These are phyloP conservation scores for Aspidapion aeneum DNA, from an alignment of 2,888 invertebrate genomes.

Conservation along the genomic window DNA sequence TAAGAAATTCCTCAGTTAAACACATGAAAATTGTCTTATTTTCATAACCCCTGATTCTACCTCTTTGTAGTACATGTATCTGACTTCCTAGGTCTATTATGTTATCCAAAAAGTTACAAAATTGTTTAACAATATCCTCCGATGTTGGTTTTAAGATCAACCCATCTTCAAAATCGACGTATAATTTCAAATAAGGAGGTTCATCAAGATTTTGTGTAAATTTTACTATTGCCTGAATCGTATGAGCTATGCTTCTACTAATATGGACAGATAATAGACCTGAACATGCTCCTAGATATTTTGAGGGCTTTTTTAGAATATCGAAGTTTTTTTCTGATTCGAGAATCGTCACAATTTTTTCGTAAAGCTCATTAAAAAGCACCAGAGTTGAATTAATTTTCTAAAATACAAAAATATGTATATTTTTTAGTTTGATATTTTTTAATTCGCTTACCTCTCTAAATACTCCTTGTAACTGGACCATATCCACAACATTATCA, in stretches of 20 bases:
- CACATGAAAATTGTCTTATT: constrained; percentile 31
- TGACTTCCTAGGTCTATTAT: constrained; percentile 28
- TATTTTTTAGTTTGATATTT: too few species aligned
- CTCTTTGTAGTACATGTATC: constrained; percentile 28
- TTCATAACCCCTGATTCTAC: constrained; percentile 26
- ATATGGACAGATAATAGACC: constrained; percentile 58
- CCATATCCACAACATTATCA: constrained; percentile 25
- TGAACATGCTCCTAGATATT: constrained; percentile 32
- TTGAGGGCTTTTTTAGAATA: constrained; percentile 11
- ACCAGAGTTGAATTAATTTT: constrained; percentile 18
- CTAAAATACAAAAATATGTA: neutral
- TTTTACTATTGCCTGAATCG: constrained; percentile 60
- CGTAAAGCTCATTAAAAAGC: constrained; percentile 30
- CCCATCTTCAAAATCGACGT: constrained; percentile 52
- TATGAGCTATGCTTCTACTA: constrained; percentile 63
- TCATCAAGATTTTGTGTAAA: constrained; percentile 49
- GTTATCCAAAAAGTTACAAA: constrained; percentile 36
- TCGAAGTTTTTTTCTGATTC: constrained; percentile 17
- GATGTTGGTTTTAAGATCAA: constrained; percentile 58
- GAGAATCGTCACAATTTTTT: constrained; percentile 23
- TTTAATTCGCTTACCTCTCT: constrained; percentile 24
- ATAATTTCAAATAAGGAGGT: constrained; percentile 45
- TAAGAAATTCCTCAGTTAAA: constrained; percentile 38
- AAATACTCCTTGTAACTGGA: constrained; percentile 28
- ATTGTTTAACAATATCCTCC: constrained; percentile 52